Evolutionary conservation across 2,113 vertebrate genomes (phyloP).

Genomic region (Larimichthys crocea): DNA sequence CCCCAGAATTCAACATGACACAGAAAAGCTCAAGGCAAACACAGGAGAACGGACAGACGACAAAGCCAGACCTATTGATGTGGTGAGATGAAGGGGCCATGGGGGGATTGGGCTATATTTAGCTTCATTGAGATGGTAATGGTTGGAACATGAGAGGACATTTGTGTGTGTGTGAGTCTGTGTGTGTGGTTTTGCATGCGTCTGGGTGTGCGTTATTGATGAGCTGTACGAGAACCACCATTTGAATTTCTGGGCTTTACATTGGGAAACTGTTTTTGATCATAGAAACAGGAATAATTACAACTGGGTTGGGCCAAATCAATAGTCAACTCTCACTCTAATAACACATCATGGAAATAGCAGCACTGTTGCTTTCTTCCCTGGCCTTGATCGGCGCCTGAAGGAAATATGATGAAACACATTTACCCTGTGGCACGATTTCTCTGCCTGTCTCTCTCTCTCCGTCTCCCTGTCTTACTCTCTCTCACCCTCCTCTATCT

Average conservation of each 20-base stretch:
- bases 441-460: constrained; percentile 12
- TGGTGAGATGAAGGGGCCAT: constrained; percentile 72
- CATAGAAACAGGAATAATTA: constrained; percentile 55
- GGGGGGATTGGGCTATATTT: constrained; percentile 74
- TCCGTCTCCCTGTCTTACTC: neutral
- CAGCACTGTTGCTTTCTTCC: constrained; percentile 42
- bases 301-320: constrained; percentile 22
- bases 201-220: constrained; percentile 31
- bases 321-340: constrained; percentile 35
- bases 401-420: constrained; percentile 64
- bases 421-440: constrained; percentile 44
- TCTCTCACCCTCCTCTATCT: constrained; percentile 20
- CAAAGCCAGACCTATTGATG: constrained; percentile 76
- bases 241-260: constrained; percentile 47
- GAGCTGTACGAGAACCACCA: constrained; percentile 1
- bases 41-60: constrained; percentile 45
- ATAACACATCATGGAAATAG: constrained; percentile 48
- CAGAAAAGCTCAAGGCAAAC: constrained; percentile 55
- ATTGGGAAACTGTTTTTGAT: constrained; percentile 51
- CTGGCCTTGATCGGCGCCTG: constrained; percentile 41
- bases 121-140: constrained; percentile 83
- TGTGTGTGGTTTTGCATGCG: constrained; percentile 7
- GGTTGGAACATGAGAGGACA: constrained; percentile 70
- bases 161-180: constrained; percentile 27
- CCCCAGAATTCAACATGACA: constrained; percentile 40